Conservation (phyloP, 2,113 vertebrate species). For the Picathartes gymnocephalus region DNA sequence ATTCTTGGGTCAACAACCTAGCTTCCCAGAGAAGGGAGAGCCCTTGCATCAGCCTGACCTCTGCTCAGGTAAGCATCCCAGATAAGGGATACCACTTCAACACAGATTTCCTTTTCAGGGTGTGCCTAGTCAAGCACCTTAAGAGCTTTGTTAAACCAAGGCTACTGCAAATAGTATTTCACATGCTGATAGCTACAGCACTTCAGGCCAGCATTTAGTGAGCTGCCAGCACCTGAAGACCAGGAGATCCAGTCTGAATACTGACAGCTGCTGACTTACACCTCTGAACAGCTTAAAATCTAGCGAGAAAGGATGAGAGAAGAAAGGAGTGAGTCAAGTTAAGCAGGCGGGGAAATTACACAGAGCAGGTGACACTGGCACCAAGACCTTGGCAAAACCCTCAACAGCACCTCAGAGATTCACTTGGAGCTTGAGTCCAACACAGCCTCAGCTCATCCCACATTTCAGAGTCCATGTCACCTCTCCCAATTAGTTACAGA, state of each 20-base stretch:
- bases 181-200: conserved; percentile 3
- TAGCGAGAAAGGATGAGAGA: neutral
- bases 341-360: neutral
- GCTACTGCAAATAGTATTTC: conserved; percentile 31
- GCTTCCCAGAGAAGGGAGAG: neutral
- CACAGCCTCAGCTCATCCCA: neutral
- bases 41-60: conserved; percentile 59
- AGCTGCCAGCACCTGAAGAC: neutral
- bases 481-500: neutral
- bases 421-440: neutral
- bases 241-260: conserved; percentile 3
- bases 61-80: conserved; percentile 41
- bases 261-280: neutral
- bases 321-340: neutral
- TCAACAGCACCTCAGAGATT: neutral
- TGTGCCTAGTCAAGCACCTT: conserved; percentile 38
- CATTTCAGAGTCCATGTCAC: neutral
- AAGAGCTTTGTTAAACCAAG: conserved; percentile 45
- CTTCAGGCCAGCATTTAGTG: neutral
- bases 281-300: neutral
- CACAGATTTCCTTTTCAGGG: conserved; percentile 55
- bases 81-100: conserved; percentile 44
- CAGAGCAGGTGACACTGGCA: neutral
- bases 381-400: neutral
- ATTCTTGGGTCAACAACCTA: neutral